Conservation (phyloP, 2,113 vertebrate species). For the Stomatorhinus ivindoensis region DNA sequence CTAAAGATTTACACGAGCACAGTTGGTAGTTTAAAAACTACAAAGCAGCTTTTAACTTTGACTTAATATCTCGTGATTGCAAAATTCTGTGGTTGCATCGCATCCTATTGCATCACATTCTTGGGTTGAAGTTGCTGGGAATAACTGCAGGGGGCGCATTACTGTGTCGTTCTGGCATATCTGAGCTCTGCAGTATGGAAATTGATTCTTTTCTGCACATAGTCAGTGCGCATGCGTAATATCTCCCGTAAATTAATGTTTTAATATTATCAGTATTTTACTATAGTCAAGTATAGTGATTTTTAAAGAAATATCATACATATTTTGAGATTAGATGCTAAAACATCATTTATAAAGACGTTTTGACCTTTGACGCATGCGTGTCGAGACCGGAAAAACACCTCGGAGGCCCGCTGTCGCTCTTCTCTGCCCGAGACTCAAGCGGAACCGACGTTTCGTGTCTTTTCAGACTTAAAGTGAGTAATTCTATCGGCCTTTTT, state of each 20-base stretch:
- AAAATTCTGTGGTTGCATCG: neutral
- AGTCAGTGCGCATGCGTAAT: neutral
- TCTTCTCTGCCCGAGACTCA: slow-evolving; percentile 44
- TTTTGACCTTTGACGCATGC: slow-evolving; percentile 6
- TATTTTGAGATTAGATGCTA: neutral
- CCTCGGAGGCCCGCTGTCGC: neutral
- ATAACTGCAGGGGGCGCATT: neutral
- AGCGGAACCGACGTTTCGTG: slow-evolving; percentile 76
- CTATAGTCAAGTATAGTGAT: neutral
- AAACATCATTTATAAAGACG: neutral
- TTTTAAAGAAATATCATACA: neutral
- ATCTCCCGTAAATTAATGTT: neutral
- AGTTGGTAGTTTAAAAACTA: neutral
- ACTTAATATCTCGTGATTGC: neutral
- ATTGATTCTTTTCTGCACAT: neutral
- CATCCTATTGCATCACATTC: neutral
- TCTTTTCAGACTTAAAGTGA: slow-evolving; percentile 76
- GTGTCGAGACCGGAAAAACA: neutral
- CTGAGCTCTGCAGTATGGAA: too few relatives aligned
- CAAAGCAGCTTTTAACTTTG: neutral
- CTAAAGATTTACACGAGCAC: neutral
- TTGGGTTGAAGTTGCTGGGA: too few relatives aligned
- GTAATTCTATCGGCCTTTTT: slow-evolving; percentile 26
- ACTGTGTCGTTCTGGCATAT: neutral
- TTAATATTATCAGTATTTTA: neutral